Percentiles rank a stretch among this genome's conserved stretches.
Evolutionary conservation across 2,888 invertebrate species (phyloP).

Genomic region (Drosophila helvetica): DNA sequence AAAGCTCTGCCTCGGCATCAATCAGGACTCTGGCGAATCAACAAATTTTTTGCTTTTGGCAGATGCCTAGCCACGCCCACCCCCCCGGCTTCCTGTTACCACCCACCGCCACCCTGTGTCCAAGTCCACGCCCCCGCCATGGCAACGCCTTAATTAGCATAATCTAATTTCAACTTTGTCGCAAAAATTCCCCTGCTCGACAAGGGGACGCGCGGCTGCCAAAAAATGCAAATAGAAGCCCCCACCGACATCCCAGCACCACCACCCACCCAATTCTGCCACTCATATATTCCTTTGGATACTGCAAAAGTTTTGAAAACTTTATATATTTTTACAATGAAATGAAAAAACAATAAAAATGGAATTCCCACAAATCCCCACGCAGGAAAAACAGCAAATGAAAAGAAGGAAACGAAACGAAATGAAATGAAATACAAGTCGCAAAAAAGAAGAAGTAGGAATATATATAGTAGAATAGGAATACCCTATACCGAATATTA

Average conservation of each 20-base stretch:
- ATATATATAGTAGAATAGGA: neutral
- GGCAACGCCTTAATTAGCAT: constrained; percentile 78
- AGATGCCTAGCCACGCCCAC: constrained; percentile 3
- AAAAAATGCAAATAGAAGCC: constrained; percentile 45
- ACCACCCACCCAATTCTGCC: neutral
- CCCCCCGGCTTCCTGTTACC: neutral
- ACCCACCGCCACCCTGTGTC: no score
- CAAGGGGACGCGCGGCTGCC: constrained; percentile 26
- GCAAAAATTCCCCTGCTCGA: constrained; percentile 33
- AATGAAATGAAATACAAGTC: neutral
- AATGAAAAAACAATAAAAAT: constrained; percentile 77
- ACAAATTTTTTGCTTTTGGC: constrained; percentile 5
- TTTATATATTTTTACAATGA: constrained; percentile 75
- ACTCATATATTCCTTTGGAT: constrained; percentile 34
- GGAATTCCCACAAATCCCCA: constrained; percentile 35
- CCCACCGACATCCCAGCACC: neutral
- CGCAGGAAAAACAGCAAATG: constrained; percentile 32
- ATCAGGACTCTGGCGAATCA: constrained; percentile 50
- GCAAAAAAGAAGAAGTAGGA: accelerated
- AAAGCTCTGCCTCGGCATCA: constrained; percentile 64
- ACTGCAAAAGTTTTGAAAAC: constrained; percentile 60
- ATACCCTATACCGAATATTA: neutral
- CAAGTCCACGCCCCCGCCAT: no score
- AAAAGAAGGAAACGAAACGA: constrained; percentile 21
- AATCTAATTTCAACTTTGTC: constrained; percentile 80